Base-by-base conservation (phyloP, 2,113 vertebrate species). In the Xerus inauris region DNA sequence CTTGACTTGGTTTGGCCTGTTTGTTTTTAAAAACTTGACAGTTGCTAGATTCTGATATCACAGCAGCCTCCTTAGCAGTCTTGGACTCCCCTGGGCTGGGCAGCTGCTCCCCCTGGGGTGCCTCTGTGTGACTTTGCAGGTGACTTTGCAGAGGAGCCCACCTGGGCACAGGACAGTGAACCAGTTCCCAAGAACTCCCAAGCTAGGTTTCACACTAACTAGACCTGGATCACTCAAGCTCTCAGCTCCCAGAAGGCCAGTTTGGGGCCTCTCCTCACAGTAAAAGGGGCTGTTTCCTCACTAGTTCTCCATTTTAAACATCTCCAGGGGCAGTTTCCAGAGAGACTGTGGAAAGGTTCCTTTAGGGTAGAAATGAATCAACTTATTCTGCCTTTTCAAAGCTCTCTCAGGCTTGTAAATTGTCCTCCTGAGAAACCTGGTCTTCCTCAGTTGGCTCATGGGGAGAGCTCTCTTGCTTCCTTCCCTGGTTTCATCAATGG, bases 331-430 rank as follows among this genome's bases (percentile, higher is more conserved):
- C 89, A 82, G 65, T 75, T 95, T 95, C 71, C 82, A 82, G 80
- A 89, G 75, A 77, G 84, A n/a, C 91, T 42, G 47, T 80, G 83
- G 79, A 87, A 87, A 95, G 91, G 22, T 62, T 89, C 82, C 75
- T 83, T 62, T 26, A 77, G 64, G 35, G 28, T 67, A 86, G 77
- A 88, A 92, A 93, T 95, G 57, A 96, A 95, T 96, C 19, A 8
- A 69, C 22, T 86, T 90, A 54, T 89, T 94, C 89, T 91, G 47
- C 72, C 57, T 51, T 91, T 93, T 86, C 75, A 73, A 85, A 91
- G n/a, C 72, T 35, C 72, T 69, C 92, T 65, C 42, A 16, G 73
- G 82, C 80, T 91, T 91, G 84, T 76, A 89, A 87, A 92, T 83
- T 28, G 42, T 69, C 77, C 82, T 62, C 24, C 69, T 79, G 86